phyloP scores from a whole-genome alignment of 2,888 invertebrate species.

The Patella ulyssiponensis region DNA sequence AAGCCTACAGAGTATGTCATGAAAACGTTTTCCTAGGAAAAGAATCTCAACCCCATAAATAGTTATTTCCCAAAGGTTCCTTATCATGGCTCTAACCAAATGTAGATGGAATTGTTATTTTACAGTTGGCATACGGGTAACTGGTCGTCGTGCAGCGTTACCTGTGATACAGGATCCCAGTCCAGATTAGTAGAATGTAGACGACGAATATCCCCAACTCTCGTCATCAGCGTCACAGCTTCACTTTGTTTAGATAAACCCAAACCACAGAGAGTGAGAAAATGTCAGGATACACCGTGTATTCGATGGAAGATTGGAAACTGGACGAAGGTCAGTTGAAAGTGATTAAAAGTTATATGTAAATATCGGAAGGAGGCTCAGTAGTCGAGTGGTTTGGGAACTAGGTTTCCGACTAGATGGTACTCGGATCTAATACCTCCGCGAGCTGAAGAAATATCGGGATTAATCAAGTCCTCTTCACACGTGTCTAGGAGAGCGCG shows the following conservation, averaged over 20 bases:
- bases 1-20: too few relatives aligned
- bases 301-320: conserved; percentile 75
- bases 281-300: conserved; percentile 63
- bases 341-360: neutral
- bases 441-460: too few relatives aligned
- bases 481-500: too few relatives aligned
- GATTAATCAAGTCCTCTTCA: too few relatives aligned
- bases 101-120: neutral
- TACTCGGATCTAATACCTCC: too few relatives aligned
- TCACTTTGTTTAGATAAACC: conserved; percentile 77
- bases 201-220: conserved; percentile 76
- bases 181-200: conserved; percentile 84
- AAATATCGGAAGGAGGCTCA: too few relatives aligned
- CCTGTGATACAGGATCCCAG: conserved; percentile 83
- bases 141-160: conserved; percentile 85
- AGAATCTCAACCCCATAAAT: too few relatives aligned
- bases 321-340: conserved; percentile 75
- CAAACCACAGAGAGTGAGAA: conserved; percentile 68
- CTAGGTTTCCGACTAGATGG: too few relatives aligned
- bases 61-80: too few relatives aligned
- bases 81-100: too few relatives aligned
- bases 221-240: conserved; percentile 77
- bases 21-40: too few relatives aligned
- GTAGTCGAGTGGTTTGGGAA: too few relatives aligned
- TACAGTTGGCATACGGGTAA: conserved; percentile 83